A percentile compares a stretch with the other conserved stretches of the same genome.
phyloP scores from a whole-genome alignment of 2,888 invertebrate species.

The Lithophane ornitopus region DNA sequence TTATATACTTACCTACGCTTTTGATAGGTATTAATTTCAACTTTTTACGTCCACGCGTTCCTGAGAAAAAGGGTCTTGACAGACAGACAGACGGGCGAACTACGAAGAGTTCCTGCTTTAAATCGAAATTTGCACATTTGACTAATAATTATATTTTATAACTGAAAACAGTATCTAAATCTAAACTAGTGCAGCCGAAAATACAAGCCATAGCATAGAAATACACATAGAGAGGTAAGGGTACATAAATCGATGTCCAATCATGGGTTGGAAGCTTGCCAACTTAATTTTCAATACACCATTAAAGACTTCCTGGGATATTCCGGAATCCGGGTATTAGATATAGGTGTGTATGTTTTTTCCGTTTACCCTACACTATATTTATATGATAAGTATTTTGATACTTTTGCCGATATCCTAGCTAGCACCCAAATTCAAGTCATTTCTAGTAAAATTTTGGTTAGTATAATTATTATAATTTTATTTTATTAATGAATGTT shows the following conservation, averaged over 20 bases:
- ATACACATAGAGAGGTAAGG: background rate
- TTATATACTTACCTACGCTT: too few species aligned
- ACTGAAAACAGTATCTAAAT: background rate
- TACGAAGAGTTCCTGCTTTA: background rate
- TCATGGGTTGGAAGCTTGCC: slow-evolving; percentile 52
- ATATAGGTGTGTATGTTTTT: background rate
- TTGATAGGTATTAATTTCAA: too few species aligned
- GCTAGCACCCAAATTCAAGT: background rate
- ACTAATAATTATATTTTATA: background rate
- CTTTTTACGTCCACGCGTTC: too few species aligned
- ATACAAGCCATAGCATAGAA: background rate
- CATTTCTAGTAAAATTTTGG: too few species aligned
- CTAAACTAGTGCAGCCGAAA: background rate
- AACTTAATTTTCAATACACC: slow-evolving; percentile 44
- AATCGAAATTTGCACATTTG: background rate
- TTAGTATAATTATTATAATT: too few species aligned
- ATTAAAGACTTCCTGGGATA: slow-evolving; percentile 17
- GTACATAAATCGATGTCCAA: slow-evolving; percentile 37
- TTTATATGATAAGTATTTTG: background rate
- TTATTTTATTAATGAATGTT: too few species aligned
- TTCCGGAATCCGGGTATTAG: slow-evolving; percentile 6
- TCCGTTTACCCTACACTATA: background rate
- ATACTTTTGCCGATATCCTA: background rate
- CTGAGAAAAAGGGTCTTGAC: too few species aligned
- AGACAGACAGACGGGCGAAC: too few species aligned